phyloP scores from a whole-genome alignment of 2,797 vertebrate genomes.

The Acrocephalus scirpaceus region DNA sequence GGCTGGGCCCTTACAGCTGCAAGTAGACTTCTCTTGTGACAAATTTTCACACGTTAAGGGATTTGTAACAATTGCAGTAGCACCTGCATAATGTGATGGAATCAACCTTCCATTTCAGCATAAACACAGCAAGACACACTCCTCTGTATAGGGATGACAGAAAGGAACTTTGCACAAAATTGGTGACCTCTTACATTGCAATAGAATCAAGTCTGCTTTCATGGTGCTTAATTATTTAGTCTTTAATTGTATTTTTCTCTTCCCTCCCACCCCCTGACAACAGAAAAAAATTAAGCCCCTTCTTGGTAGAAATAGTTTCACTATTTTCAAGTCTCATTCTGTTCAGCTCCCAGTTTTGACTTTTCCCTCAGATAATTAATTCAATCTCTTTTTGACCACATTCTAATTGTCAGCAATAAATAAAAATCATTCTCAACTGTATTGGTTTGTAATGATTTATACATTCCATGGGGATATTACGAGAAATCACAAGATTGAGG shows the following conservation, averaged over 20 bases:
- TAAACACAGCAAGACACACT: background rate
- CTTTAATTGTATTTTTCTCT: background rate
- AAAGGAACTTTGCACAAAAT: background rate
- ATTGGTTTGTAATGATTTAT: background rate
- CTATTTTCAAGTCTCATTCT: background rate
- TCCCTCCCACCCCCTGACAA: background rate
- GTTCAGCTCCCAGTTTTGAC: background rate
- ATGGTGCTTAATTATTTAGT: background rate
- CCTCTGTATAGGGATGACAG: background rate
- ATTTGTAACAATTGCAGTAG: slow-evolving; percentile 73
- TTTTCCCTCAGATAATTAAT: background rate
- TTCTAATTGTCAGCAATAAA: slow-evolving; percentile 48
- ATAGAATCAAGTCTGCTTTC: slow-evolving; percentile 4
- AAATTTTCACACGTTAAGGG: slow-evolving; percentile 78
- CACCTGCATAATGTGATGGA: background rate
- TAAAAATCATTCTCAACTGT: background rate
- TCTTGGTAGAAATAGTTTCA: slow-evolving; percentile 3
- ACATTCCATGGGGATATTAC: background rate
- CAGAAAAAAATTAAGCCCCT: background rate
- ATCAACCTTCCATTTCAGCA: background rate
- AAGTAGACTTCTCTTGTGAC: slow-evolving; percentile 79
- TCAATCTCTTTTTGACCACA: background rate
- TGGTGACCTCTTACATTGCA: background rate
- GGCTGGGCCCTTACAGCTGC: slow-evolving; percentile 73
- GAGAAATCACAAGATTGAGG: background rate